These are phyloP conservation scores for Tor tambroides DNA, from an alignment of 2,113 vertebrate species.

Conservation along the genomic window DNA sequence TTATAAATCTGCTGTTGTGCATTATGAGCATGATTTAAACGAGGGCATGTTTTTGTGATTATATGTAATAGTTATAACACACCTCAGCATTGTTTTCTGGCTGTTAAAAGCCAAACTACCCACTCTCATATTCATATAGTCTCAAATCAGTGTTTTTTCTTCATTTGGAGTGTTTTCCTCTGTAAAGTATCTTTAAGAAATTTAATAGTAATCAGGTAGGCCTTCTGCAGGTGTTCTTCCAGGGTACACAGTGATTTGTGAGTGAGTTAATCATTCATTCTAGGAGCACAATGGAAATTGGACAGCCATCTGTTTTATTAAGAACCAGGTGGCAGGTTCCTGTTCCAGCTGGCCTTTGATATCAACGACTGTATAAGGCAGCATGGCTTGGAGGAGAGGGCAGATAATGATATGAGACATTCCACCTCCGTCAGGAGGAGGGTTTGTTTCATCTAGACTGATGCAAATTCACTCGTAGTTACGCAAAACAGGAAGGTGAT, in stretches of 20 bases:
- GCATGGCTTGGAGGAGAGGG: constrained; percentile 14
- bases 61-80: not conserved
- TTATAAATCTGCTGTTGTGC: not conserved
- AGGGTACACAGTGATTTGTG: constrained; percentile 7
- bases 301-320: constrained; percentile 40
- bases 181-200: not conserved
- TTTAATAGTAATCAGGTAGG: not conserved
- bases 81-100: not conserved
- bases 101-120: not conserved
- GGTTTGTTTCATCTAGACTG: constrained; percentile 18
- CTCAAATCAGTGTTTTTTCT: not conserved
- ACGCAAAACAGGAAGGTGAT: constrained; percentile 29
- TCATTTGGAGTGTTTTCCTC: not conserved
- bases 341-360: constrained; percentile 40
- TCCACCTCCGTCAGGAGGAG: not conserved
- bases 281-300: not conserved
- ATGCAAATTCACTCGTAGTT: constrained; percentile 23
- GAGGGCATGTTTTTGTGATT: too few relatives aligned
- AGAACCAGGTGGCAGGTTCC: constrained; percentile 38
- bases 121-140: not conserved
- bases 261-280: constrained; percentile 36
- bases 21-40: too few relatives aligned
- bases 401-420: not conserved
- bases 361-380: not conserved
- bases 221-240: constrained; percentile 26